These are phyloP conservation scores for Darevskia mixta DNA, from an alignment of 2,797 vertebrate species.

Conservation along the genomic window DNA sequence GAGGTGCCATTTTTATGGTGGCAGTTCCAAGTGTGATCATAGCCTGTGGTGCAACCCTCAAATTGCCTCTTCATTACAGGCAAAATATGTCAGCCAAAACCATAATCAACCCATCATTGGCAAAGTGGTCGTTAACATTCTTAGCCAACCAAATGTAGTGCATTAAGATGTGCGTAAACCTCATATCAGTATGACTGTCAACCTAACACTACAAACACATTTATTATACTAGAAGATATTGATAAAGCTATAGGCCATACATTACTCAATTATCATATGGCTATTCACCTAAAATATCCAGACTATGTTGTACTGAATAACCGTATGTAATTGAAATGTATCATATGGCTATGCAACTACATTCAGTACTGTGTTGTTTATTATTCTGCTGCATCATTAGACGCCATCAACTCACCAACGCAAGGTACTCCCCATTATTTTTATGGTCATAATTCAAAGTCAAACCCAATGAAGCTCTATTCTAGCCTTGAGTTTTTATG, in stretches of 20 bases:
- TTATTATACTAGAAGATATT: not conserved
- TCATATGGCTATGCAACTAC: not conserved
- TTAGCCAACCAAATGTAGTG: not conserved
- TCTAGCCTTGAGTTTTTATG: not conserved
- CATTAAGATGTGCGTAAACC: not conserved
- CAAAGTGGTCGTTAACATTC: constrained; percentile 1
- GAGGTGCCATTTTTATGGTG: not conserved
- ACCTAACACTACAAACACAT: not conserved
- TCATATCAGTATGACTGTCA: not conserved
- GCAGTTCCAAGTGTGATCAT: not conserved
- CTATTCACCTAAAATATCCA: not conserved
- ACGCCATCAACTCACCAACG: not conserved
- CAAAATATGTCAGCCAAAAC: constrained; percentile 2
- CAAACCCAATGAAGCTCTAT: not conserved
- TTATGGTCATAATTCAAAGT: not conserved
- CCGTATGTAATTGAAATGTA: not conserved
- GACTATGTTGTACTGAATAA: not conserved
- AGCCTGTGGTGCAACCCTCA: not conserved
- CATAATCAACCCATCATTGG: not conserved
- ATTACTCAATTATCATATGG: too few species aligned
- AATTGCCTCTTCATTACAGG: not conserved
- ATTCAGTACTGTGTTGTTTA: not conserved
- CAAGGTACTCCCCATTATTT: not conserved
- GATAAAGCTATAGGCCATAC: not conserved
- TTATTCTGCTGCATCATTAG: not conserved